Evolutionary conservation across 2,888 invertebrate genomes (phyloP).

Genomic region (Aporophyla lueneburgensis): DNA sequence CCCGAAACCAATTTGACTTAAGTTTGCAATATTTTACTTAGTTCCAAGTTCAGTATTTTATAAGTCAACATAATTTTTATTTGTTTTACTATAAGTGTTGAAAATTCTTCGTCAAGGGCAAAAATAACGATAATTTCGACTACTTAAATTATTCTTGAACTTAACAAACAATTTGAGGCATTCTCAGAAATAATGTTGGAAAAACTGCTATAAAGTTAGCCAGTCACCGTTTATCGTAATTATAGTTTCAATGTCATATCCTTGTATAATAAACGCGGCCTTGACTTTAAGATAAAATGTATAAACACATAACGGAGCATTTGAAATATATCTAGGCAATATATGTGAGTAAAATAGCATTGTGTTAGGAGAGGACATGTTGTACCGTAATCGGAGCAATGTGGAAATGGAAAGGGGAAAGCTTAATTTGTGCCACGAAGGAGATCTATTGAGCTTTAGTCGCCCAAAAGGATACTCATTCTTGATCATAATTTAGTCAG

Average conservation of each 20-base stretch:
- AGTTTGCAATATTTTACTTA: conserved; percentile 53
- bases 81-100: conserved; percentile 31
- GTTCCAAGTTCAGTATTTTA: conserved; percentile 27
- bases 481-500: too few species aligned
- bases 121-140: conserved; percentile 30
- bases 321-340: conserved; percentile 37
- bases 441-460: background rate
- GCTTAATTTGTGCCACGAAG: background rate
- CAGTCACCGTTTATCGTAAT: conserved; percentile 52
- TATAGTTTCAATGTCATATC: conserved; percentile 61
- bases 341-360: conserved; percentile 22
- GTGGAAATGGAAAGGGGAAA: conserved; percentile 6
- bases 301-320: conserved; percentile 60
- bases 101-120: conserved; percentile 39
- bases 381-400: conserved; percentile 16
- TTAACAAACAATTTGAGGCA: conserved; percentile 37
- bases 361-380: conserved; percentile 15
- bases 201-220: conserved; percentile 45
- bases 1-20: conserved; percentile 54
- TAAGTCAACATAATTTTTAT: conserved; percentile 29
- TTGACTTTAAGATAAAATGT: conserved; percentile 61
- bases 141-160: conserved; percentile 27
- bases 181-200: conserved; percentile 36
- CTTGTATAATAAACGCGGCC: conserved; percentile 61
- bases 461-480: background rate